These are phyloP conservation scores for Pterois miles DNA, from an alignment of 2,797 vertebrate genomes.

Conservation along the genomic window DNA sequence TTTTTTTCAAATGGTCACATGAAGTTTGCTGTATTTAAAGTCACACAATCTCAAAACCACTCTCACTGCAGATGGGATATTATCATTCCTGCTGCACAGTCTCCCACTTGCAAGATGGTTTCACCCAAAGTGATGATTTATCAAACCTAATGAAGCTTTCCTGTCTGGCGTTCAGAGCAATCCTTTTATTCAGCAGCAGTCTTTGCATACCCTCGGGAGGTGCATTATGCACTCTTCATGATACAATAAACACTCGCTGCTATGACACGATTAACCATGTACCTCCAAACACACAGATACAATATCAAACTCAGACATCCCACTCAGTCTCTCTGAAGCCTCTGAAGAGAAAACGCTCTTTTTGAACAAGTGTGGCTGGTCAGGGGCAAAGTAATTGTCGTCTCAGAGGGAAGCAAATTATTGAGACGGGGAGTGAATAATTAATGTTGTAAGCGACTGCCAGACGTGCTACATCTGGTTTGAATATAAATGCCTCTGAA, in stretches of 20 bases:
- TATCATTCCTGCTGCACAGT: not conserved
- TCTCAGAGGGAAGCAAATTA: conserved; percentile 68
- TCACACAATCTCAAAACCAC: not conserved
- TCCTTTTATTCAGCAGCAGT: conserved; percentile 29
- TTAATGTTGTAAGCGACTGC: conserved; percentile 61
- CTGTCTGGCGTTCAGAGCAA: conserved; percentile 19
- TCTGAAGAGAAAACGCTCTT: conserved; percentile 33
- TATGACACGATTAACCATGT: conserved; percentile 50
- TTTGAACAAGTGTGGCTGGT: conserved; percentile 51
- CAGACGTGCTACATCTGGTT: conserved; percentile 64
- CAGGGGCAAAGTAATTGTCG: conserved; percentile 58
- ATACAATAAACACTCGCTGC: conserved; percentile 48
- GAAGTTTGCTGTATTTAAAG: not conserved
- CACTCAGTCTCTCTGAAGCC: conserved; percentile 37
- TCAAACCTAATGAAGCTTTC: conserved; percentile 46
- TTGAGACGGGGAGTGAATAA: conserved; percentile 66
- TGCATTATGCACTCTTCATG: conserved; percentile 40
- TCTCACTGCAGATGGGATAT: not conserved
- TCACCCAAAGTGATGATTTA: conserved; percentile 24
- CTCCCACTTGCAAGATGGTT: conserved; percentile 3
- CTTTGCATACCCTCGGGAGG: conserved; percentile 36
- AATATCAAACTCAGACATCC: conserved; percentile 38
- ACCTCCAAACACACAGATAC: conserved; percentile 41
- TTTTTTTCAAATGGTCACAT: not conserved
- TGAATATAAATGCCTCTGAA: conserved; percentile 60